Base-by-base conservation (phyloP, 2,113 vertebrate genomes). In the Cebus imitator region DNA sequence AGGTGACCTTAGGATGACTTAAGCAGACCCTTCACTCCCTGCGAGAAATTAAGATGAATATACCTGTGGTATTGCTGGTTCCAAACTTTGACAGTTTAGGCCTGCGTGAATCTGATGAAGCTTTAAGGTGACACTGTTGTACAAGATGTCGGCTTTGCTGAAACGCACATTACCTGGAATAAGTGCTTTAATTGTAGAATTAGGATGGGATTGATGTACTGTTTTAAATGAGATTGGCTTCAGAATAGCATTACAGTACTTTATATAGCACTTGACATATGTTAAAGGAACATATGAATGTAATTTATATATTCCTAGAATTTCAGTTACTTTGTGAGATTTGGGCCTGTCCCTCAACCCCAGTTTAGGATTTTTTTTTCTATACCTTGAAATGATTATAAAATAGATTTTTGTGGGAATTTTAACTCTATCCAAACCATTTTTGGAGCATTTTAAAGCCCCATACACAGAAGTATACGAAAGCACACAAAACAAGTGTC, bases 291-390 rank as follows among this genome's bases (percentile, higher is more conserved):
- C 14, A 14, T 8, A 0, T 68, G 81, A 97, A 94, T 96, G 85
- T 97, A 87, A 40, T 78, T 10, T 75, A 87, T 35, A 45, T 84
- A 91, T 35, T 94, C 87, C 94, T 48, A 35, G 40, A 58, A 79
- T 92, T 73, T 87, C 58, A 94, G 66, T 95, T 96, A 55, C 78
- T 98, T 98, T 97, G 88, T 97, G 97, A 97, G 48, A 76, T 90
- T 95, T 95, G n/a, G 14, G 8, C n/a, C 87, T 27, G 37, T 45
- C 66, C 23, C 30, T 32, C 30, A 50, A 9, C 5, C 16, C 57
- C 32, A 17, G 55, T 40, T 95, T 68, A 81, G 91, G n/a, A 16
- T 57, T 61, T 45, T 86, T 25, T 80, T 70, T 87, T 88, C 61
- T 66, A 40, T 90, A 96, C 76, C 86, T 35, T 94, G 84, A 98